Conservation (phyloP, 1,140 invertebrate species). For the Hycleus cichorii region DNA sequence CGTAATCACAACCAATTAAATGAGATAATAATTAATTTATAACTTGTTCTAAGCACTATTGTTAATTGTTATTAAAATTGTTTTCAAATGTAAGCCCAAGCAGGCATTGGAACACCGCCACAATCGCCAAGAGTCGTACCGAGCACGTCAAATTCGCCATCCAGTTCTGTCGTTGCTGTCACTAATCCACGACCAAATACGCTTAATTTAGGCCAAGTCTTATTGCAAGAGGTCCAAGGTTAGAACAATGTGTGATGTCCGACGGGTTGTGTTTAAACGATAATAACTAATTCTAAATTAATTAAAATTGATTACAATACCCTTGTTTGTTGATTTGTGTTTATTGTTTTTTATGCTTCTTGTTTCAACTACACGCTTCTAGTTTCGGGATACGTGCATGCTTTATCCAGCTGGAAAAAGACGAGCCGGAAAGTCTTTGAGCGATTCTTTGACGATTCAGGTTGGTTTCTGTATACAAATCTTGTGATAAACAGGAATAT, state of each 20-base stretch:
- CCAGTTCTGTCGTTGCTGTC: slow-evolving; percentile 30
- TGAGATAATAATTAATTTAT: not conserved
- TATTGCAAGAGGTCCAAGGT: slow-evolving; percentile 45
- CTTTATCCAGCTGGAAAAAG: slow-evolving; percentile 26
- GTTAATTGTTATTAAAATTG: slow-evolving; percentile 1
- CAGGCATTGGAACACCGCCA: slow-evolving; percentile 38
- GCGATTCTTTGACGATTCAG: slow-evolving; percentile 27
- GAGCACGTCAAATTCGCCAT: slow-evolving; percentile 29
- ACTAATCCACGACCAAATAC: slow-evolving; percentile 25
- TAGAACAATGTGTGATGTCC: slow-evolving; percentile 21
- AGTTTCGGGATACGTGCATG: slow-evolving; percentile 20
- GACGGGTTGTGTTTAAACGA: not conserved
- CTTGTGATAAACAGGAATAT: not conserved
- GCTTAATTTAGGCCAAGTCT: slow-evolving; percentile 40
- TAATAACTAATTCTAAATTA: not conserved
- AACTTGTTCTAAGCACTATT: too few relatives aligned
- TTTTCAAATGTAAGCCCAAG: slow-evolving; percentile 8
- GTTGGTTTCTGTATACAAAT: slow-evolving; percentile 23
- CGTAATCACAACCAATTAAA: not conserved
- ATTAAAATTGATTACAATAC: not conserved
- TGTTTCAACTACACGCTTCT: slow-evolving; percentile 22
- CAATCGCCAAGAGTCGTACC: slow-evolving; percentile 34
- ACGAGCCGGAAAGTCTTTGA: slow-evolving; percentile 27
- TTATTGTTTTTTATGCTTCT: slow-evolving; percentile 11
- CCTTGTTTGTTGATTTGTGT: not conserved